These are phyloP conservation scores for Netelia inedita DNA, from an alignment of 2,888 invertebrate species.

Conservation along the genomic window DNA sequence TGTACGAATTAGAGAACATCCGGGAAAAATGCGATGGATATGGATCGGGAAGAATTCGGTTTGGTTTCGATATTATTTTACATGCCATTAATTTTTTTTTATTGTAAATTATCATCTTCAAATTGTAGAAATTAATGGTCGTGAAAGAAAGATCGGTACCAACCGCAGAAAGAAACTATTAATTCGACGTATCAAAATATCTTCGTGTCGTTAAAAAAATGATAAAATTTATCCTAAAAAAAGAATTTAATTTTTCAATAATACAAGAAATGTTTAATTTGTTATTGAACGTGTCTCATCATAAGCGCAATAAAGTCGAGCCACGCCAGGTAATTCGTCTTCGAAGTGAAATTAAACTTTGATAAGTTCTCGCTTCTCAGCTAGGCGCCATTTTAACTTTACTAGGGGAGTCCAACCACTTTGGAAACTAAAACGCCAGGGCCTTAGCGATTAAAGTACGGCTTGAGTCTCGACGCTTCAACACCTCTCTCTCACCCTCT, in stretches of 20 bases:
- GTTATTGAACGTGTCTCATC: background rate
- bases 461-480: slow-evolving; percentile 50
- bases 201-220: too few species aligned
- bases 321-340: background rate
- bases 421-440: slow-evolving; percentile 36
- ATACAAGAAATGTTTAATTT: background rate
- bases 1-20: slow-evolving; percentile 22
- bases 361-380: slow-evolving; percentile 41
- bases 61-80: background rate
- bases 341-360: slow-evolving; percentile 26
- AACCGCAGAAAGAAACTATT: too few species aligned
- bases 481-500: slow-evolving; percentile 27
- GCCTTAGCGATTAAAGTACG: slow-evolving; percentile 54
- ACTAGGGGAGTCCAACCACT: slow-evolving; percentile 32
- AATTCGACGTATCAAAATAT: too few species aligned
- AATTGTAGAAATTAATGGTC: too few species aligned
- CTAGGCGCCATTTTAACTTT: slow-evolving; percentile 47
- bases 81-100: background rate
- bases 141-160: too few species aligned
- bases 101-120: background rate
- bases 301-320: background rate
- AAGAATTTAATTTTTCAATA: background rate
- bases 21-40: background rate
- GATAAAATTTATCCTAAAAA: too few species aligned
- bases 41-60: background rate